These are phyloP conservation scores for Danio aesculapii DNA, from an alignment of 2,797 vertebrate species.

Conservation along the genomic window DNA sequence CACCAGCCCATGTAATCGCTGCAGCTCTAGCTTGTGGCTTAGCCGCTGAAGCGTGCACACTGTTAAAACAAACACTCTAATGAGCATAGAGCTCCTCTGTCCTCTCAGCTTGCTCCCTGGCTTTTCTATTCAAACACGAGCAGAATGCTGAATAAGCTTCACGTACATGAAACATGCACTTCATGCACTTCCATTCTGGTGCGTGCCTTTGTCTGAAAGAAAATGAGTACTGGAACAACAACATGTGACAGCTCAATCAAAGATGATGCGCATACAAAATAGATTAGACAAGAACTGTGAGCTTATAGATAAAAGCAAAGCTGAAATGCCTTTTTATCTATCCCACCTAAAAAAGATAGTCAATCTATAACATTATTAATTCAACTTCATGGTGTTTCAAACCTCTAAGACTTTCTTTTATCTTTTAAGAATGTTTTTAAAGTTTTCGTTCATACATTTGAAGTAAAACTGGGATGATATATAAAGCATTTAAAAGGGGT, in stretches of 20 bases:
- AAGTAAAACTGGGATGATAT: not conserved
- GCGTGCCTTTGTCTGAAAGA: conserved; percentile 29
- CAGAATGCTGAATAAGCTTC: conserved; percentile 22
- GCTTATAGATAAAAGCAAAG: not conserved
- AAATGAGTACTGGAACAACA: conserved; percentile 28
- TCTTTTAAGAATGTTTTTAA: not conserved
- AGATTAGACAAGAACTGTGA: conserved; percentile 8
- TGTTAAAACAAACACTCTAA: conserved; percentile 60
- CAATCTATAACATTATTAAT: not conserved
- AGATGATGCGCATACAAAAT: not conserved
- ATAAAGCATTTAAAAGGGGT: not conserved
- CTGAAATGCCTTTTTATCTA: not conserved
- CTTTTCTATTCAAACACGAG: conserved; percentile 33
- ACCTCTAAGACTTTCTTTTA: not conserved
- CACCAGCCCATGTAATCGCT: conserved; percentile 61
- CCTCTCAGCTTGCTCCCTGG: conserved; percentile 38
- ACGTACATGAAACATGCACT: conserved; percentile 33
- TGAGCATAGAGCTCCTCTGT: conserved; percentile 51
- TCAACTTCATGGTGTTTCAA: not conserved
- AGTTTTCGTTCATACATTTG: not conserved
- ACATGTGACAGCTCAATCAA: conserved; percentile 30
- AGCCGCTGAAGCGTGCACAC: conserved; percentile 52
- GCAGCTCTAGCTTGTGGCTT: conserved; percentile 54
- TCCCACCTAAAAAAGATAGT: not conserved
- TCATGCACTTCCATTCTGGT: conserved; percentile 32